Evolutionary conservation across 2,888 invertebrate species (phyloP).

Genomic region (Gymnosoma rotundatum): DNA sequence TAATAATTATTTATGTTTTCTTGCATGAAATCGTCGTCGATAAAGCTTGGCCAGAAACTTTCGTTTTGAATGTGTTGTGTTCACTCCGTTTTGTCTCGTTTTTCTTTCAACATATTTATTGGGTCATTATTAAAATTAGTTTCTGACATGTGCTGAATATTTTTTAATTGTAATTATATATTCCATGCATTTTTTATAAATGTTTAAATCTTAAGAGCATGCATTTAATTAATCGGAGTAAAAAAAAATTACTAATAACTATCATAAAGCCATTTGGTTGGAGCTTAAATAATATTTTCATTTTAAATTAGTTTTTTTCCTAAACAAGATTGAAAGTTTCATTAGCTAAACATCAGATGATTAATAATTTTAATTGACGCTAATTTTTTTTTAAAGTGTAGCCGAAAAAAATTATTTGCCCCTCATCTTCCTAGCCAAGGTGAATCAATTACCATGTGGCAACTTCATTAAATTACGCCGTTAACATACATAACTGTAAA

Average conservation of each 20-base stretch:
- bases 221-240: neutral
- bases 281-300: slow-evolving; percentile 5
- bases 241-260: neutral
- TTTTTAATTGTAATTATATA: slow-evolving; percentile 33
- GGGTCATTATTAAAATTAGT: slow-evolving; percentile 55
- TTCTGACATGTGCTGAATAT: neutral
- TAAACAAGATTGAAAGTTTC: neutral
- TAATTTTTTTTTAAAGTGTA: no score
- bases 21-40: neutral
- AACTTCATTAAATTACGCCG: no score
- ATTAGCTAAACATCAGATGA: no score
- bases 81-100: slow-evolving; percentile 1
- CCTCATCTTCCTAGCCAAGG: no score
- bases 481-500: no score
- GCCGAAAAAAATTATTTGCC: no score
- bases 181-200: slow-evolving; percentile 37
- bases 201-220: slow-evolving; percentile 4
- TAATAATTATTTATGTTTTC: slow-evolving; percentile 18
- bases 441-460: no score
- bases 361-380: no score
- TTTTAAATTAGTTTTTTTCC: neutral
- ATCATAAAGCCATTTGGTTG: neutral
- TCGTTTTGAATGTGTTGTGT: slow-evolving; percentile 17
- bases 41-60: slow-evolving; percentile 25
- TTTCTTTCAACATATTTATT: slow-evolving; percentile 37